Evolutionary conservation across 2,888 invertebrate species (phyloP), one percentile per base, ranked within the genome.

Genomic region (Baccha elongata): DNA sequence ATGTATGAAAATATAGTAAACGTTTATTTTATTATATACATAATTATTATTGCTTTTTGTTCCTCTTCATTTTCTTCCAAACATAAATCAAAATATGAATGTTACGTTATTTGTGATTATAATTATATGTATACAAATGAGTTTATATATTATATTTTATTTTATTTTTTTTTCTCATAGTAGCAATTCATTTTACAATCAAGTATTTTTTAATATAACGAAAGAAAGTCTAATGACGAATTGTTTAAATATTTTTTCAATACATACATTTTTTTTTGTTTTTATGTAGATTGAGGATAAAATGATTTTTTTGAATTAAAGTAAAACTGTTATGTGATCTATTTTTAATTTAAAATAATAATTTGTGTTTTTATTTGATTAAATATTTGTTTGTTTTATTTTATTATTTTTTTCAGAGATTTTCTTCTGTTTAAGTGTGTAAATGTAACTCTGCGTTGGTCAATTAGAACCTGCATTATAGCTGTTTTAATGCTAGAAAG

Each of bases 271-370:
- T 52, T 68, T 53, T 69, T 65, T 42, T 78, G 26, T 72, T 78
- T 81, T 68, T 72, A 67, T 78, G 64, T 83, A 73, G 60, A 60
- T 42, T 65, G 64, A 60, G 29, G 48, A 67, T n/a, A 62, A 44
- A 73, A 50, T 8, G 48, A 50, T 42, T 67, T 29, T 37, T 67
- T 72, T 78, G 76, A 78, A 83, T 78, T 83, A 83, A 83, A 83
- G 83, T 83, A 78, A 78, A 83, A 83, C 83, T 83, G 78, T 83
- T 83, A 83, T 83, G 83, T 83, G 83, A 83, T 83, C 83, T 83
- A 78, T 73, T 83, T 83, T 83, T 83, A 78, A 68, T 78, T 83
- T 78, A 46, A 50, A 64, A 48, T 37, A 73, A 42, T 68, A 46
- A 10, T 64, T 64, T 83, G 67, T 73, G 76, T 68, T 83, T 78